These are phyloP conservation scores for Nephrocerus scutellatus DNA, from an alignment of 2,888 invertebrate genomes.

Conservation along the genomic window DNA sequence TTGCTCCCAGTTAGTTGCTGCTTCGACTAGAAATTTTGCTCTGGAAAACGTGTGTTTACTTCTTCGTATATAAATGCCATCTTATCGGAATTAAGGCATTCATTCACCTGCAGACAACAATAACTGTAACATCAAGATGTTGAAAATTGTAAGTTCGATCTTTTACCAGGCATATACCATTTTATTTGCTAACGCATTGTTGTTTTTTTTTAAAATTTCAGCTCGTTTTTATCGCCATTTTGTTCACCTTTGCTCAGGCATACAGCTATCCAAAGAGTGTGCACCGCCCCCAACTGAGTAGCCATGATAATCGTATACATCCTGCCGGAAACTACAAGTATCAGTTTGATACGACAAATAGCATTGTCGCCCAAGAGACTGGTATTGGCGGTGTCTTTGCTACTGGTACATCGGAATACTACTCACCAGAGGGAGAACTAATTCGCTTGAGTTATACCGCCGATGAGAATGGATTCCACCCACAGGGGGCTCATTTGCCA, in stretches of 20 bases:
- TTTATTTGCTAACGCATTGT: background rate
- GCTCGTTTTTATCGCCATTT: slow-evolving; percentile 28
- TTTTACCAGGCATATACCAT: background rate
- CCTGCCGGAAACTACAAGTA: slow-evolving; percentile 47
- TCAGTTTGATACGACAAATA: slow-evolving; percentile 53
- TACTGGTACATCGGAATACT: slow-evolving; percentile 28
- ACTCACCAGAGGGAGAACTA: slow-evolving; percentile 37
- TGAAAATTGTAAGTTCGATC: slow-evolving; percentile 23
- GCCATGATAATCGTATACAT: slow-evolving; percentile 21
- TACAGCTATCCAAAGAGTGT: slow-evolving; percentile 19
- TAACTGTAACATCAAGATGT: slow-evolving; percentile 18
- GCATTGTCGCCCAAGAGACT: slow-evolving; percentile 52
- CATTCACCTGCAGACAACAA: slow-evolving; percentile 15
- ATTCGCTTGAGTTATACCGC: slow-evolving; percentile 32
- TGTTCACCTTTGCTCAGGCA: slow-evolving; percentile 26
- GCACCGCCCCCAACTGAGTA: slow-evolving; percentile 22
- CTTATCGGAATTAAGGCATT: too few relatives aligned
- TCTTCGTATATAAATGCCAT: slow-evolving; percentile 27
- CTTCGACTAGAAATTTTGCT: slow-evolving; percentile 21
- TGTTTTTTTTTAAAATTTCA: slow-evolving; percentile 2
- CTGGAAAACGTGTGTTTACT: slow-evolving; percentile 33
- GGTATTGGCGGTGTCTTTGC: slow-evolving; percentile 52
- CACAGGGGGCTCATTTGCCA: slow-evolving; percentile 34
- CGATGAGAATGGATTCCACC: slow-evolving; percentile 40
- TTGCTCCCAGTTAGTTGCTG: too few relatives aligned